phyloP scores from a whole-genome alignment of 2,113 vertebrate species.

The Lophius piscatorius region DNA sequence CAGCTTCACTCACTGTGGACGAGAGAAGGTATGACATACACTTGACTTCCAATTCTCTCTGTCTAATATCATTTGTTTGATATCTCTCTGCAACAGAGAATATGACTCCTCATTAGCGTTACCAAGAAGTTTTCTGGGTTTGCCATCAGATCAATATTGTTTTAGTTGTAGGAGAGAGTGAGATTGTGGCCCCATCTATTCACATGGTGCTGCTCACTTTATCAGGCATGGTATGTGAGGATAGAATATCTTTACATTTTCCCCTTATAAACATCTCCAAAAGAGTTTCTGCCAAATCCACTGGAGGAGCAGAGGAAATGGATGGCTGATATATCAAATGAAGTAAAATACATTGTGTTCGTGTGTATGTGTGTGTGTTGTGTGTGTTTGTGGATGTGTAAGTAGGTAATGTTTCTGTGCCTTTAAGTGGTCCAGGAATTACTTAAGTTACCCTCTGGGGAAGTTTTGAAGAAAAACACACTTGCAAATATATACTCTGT shows the following conservation, averaged over 20 bases:
- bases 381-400: conserved; percentile 9
- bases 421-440: conserved; percentile 57
- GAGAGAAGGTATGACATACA: conserved; percentile 40
- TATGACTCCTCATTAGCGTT: conserved; percentile 16
- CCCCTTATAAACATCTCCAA: conserved; percentile 10
- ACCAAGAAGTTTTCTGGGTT: conserved; percentile 43
- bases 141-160: conserved; percentile 47
- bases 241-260: conserved; percentile 14
- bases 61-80: conserved; percentile 26
- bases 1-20: conserved; percentile 34
- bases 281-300: conserved; percentile 34
- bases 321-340: conserved; percentile 50
- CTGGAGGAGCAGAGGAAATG: conserved; percentile 30
- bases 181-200: conserved; percentile 42
- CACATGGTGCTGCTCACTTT: conserved; percentile 25
- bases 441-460: conserved; percentile 62
- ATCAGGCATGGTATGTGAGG: conserved; percentile 14
- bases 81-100: conserved; percentile 32
- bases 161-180: conserved; percentile 37
- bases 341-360: conserved; percentile 1
- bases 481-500: conserved; percentile 72
- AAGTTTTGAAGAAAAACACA: conserved; percentile 57
- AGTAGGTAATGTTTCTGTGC: conserved; percentile 32
- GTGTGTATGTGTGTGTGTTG: no score
- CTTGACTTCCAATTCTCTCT: conserved; percentile 45